Base-by-base conservation (phyloP, 2,888 invertebrate genomes). In the Schrankia costaestrigalis region DNA sequence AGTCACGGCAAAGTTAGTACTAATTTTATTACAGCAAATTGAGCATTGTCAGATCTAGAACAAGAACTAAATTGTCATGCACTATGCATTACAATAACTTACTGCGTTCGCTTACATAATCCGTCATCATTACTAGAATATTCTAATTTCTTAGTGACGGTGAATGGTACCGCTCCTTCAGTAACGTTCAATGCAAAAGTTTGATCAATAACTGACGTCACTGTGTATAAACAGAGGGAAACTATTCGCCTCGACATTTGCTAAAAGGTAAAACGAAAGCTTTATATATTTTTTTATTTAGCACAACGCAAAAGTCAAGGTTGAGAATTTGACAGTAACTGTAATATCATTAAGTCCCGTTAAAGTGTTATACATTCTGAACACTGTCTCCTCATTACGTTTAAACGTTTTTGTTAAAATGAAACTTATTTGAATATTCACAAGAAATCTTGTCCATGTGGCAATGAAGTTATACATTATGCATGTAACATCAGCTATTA, bases 141-240 rank as follows among this genome's bases (percentile, higher is more conserved):
- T n/a, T n/a, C n/a, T n/a, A n/a, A n/a, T n/a, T n/a, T n/a, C n/a
- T n/a, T n/a, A n/a, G n/a, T n/a, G n/a, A n/a, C n/a, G 26, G 34
- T 30, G 22, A 34, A 15, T 31, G 40, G 29, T 39, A 29, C 25
- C 31, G 35, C 13, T 39, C 23, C 26, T 31, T 45, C 45, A 43
- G 65, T 46, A 65, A 69, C 73, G 42, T 40, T 35, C 39, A 35
- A 42, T 45, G 46, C 35, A 49, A 39, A 56, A 53, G 73, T 71
- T 78, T 62, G 66, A 75, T 80, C 81, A 66, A 81, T 80, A 43
- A 33, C 39, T 71, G 71, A 70, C 71, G 75, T 56, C 61, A 55
- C 45, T 26, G 49, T 42, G 49, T 23, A 25, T 40, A 29, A 40
- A 41, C 57, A 63, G 52, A 48, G 39, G 39, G 35, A 38, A 26